Percentiles rank a stretch among this genome's conserved stretches.
Conservation (phyloP, 1,140 invertebrate species). For the Drosophila hydei region DNA sequence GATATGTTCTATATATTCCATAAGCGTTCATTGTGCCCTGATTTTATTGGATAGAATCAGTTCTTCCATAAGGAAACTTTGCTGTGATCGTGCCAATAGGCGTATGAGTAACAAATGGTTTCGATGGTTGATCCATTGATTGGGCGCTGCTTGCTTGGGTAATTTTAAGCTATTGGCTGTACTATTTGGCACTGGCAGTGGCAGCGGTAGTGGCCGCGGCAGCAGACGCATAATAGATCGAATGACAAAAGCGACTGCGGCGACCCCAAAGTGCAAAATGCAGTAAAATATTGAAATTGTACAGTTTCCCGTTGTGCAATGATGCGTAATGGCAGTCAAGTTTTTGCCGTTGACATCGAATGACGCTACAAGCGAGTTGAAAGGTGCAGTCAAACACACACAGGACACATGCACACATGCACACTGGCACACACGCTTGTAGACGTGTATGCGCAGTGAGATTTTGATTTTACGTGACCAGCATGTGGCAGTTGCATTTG, state of each 20-base stretch:
- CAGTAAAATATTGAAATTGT: slow-evolving; percentile 76
- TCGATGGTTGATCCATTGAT: slow-evolving; percentile 39
- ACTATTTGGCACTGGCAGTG: slow-evolving; percentile 43
- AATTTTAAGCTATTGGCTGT: slow-evolving; percentile 44
- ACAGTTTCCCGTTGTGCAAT: slow-evolving; percentile 70
- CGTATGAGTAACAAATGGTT: slow-evolving; percentile 64
- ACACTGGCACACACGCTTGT: background rate
- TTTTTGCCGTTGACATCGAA: slow-evolving; percentile 33
- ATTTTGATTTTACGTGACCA: slow-evolving; percentile 71
- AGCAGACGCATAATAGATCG: slow-evolving; percentile 13
- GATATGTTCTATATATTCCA: no score
- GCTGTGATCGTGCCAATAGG: slow-evolving; percentile 39
- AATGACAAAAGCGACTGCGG: slow-evolving; percentile 22
- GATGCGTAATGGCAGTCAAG: slow-evolving; percentile 54
- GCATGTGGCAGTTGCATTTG: slow-evolving; percentile 48
- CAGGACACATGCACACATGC: slow-evolving; percentile 6
- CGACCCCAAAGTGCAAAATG: slow-evolving; percentile 66
- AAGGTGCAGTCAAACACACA: slow-evolving; percentile 41
- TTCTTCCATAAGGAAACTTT: no score
- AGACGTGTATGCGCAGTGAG: slow-evolving; percentile 19
- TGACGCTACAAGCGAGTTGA: slow-evolving; percentile 38
- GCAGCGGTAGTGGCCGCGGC: no score
- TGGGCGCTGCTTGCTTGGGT: slow-evolving; percentile 35
- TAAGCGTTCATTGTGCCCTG: no score
- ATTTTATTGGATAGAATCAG: no score